These are phyloP conservation scores for Drosophila borborema DNA, from an alignment of 2,888 invertebrate species.

Conservation along the genomic window DNA sequence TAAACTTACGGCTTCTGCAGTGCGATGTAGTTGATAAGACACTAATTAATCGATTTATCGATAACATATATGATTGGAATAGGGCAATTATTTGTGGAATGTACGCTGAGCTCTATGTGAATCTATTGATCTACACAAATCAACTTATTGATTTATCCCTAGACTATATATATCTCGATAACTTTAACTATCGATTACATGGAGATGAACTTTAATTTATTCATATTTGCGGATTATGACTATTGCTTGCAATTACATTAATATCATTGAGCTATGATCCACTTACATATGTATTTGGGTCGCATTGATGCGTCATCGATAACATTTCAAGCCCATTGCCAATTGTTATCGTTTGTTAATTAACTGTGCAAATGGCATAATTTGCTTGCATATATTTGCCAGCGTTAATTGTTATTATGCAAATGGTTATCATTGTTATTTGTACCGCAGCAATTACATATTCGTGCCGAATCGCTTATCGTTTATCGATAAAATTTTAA, in stretches of 20 bases:
- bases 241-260: neutral
- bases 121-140: no score
- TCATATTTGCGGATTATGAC: neutral
- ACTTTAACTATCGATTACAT: no score
- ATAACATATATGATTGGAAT: no score
- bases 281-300: neutral
- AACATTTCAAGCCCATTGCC: neutral
- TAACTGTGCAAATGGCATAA: neutral
- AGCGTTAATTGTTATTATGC: slow-evolving; percentile 3
- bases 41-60: no score
- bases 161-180: no score
- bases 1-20: no score
- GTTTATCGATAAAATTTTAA: slow-evolving; percentile 27
- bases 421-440: neutral
- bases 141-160: no score
- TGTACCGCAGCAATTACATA: neutral
- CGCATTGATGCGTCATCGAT: neutral
- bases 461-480: slow-evolving; percentile 2
- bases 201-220: no score
- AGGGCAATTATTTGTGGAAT: no score
- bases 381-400: neutral
- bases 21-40: neutral
- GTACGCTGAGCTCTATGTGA: no score
- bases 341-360: slow-evolving; percentile 8
- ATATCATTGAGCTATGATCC: neutral